Conservation (phyloP, 2,797 vertebrate species). For the Crocidura indochinensis region DNA sequence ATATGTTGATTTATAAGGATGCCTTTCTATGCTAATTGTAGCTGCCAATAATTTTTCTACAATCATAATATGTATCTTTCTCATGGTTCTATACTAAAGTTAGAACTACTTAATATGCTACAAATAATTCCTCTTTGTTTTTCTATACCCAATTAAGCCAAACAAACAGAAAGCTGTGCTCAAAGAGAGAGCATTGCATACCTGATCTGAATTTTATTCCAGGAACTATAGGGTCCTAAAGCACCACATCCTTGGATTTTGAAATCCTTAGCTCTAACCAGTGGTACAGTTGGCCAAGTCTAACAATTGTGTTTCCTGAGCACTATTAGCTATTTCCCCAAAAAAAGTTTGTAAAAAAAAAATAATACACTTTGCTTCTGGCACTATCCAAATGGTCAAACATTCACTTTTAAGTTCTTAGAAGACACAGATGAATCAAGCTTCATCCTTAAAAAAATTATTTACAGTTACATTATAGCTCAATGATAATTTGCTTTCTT, state of each 20-base stretch:
- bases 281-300: no score
- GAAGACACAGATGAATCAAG: neutral
- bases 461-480: neutral
- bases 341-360: neutral
- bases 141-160: neutral
- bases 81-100: neutral
- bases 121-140: conserved; percentile 16
- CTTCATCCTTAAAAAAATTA: neutral
- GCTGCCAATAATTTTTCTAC: conserved; percentile 29
- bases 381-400: conserved; percentile 23
- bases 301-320: no score
- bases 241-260: no score
- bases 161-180: neutral
- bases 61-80: conserved; percentile 49
- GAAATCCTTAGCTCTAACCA: no score
- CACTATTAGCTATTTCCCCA: no score
- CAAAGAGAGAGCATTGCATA: neutral
- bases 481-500: neutral
- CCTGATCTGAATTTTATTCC: no score
- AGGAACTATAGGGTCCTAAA: no score
- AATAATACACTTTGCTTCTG: conserved; percentile 32
- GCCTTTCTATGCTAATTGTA: conserved; percentile 52
- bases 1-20: conserved; percentile 33
- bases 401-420: neutral
- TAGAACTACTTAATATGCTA: conserved; percentile 25